Percentiles rank a stretch among this genome's conserved stretches.
Conservation (phyloP, 2,113 vertebrate genomes). For the Planiliza haematocheilus region DNA sequence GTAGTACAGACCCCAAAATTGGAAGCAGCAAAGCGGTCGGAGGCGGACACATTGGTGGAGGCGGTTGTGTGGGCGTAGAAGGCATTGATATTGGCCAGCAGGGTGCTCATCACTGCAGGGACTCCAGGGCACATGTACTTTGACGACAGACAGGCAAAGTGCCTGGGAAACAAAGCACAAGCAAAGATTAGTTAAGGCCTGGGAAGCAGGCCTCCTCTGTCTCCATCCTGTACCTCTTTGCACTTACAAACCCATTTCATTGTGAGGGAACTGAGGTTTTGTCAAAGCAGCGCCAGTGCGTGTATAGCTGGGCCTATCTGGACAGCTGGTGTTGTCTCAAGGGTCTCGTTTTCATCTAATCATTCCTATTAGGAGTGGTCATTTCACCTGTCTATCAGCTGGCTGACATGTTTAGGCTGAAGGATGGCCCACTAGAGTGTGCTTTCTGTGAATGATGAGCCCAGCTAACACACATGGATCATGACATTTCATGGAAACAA, state of each 20-base stretch:
- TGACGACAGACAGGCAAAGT: slow-evolving; percentile 98
- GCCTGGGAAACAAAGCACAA: slow-evolving; percentile 80
- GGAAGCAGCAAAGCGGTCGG: slow-evolving; percentile 95
- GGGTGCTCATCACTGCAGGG: slow-evolving; percentile 98
- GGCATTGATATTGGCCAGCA: slow-evolving; percentile 99
- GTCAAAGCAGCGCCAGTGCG: neutral
- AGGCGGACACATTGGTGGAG: slow-evolving; percentile 97
- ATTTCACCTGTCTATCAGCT: slow-evolving; percentile 39
- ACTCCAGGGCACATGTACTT: slow-evolving; percentile 99
- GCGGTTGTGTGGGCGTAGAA: slow-evolving; percentile 98
- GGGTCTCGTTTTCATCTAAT: slow-evolving; percentile 16
- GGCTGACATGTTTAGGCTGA: slow-evolving; percentile 41
- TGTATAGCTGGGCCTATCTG: slow-evolving; percentile 7
- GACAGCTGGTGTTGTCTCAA: neutral
- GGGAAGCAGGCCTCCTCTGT: neutral
- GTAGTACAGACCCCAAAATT: slow-evolving; percentile 94
- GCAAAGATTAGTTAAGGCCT: slow-evolving; percentile 21
- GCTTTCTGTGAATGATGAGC: slow-evolving; percentile 50
- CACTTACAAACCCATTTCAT: neutral
- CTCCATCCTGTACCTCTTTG: neutral
- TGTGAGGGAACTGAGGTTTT: neutral
- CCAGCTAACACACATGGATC: slow-evolving; percentile 42
- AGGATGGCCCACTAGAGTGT: slow-evolving; percentile 37
- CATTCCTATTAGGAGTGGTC: slow-evolving; percentile 27
- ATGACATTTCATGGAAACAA: slow-evolving; percentile 37